These are phyloP conservation scores for Adrianichthys oophorus DNA, from an alignment of 2,797 vertebrate genomes.

Conservation along the genomic window DNA sequence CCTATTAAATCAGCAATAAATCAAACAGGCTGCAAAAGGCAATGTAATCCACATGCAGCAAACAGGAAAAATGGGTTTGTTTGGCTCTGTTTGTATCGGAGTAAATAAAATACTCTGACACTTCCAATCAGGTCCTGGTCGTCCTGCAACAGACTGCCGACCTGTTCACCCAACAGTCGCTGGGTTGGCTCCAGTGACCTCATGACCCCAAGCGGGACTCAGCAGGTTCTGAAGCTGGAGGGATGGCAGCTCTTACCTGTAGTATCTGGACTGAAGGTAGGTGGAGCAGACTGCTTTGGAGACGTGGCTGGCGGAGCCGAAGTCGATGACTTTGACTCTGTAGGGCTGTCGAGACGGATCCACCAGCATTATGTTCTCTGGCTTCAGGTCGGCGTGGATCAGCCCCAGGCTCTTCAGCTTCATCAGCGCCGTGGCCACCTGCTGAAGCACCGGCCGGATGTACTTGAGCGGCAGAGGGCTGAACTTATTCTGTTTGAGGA, in stretches of 20 bases:
- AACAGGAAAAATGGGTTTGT: conserved; percentile 14
- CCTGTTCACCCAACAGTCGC: too few relatives aligned
- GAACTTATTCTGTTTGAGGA: conserved; percentile 99
- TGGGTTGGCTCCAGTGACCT: too few relatives aligned
- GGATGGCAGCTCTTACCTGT: conserved; percentile 85
- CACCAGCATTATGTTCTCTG: conserved; percentile 99
- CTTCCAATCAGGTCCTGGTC: neutral
- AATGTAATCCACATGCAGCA: conserved; percentile 18
- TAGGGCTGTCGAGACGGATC: conserved; percentile 96
- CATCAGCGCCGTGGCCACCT: conserved; percentile 97
- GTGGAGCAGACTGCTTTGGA: conserved; percentile 99
- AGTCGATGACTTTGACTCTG: conserved; percentile 98
- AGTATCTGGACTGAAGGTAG: conserved; percentile 98
- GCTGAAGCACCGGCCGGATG: conserved; percentile 95
- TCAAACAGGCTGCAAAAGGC: conserved; percentile 34
- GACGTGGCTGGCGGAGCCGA: conserved; percentile 97
- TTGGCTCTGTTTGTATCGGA: neutral
- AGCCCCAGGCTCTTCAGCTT: conserved; percentile 97
- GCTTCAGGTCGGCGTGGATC: conserved; percentile 98
- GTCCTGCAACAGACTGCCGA: too few relatives aligned
- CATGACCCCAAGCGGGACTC: too few relatives aligned
- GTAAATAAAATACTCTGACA: neutral
- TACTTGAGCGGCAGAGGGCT: conserved; percentile 97
- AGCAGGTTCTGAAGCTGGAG: neutral
- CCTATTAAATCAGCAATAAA: conserved; percentile 35